Base-by-base conservation (phyloP, 2,797 vertebrate species). In the Alosa sapidissima region DNA sequence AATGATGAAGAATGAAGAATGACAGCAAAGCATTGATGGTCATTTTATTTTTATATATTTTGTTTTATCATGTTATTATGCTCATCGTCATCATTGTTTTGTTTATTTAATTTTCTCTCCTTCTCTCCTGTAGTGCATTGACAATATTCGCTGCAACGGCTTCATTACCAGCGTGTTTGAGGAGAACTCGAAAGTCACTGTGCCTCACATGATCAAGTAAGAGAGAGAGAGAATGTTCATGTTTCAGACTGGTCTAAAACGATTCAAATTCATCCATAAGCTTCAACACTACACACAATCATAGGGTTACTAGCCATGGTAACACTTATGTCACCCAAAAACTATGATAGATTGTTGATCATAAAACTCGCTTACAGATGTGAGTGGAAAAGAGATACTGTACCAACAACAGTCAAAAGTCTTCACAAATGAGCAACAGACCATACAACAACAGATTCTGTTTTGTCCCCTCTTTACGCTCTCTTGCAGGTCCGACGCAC, bases 201-300 rank as follows among this genome's bases (percentile, higher is more conserved):
- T 97, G 89, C 97, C 97, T 84, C 96, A 97, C 89, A 97, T 97
- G 96, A 97, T 97, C 91, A 97, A 96, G 96, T 97, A 94, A 96
- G 95, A 94, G 54, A 24, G 58, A 62, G 72, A 47, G 5, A 19
- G 36, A 78, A 47, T 47, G 5, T 6, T 78, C 41, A 5, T 21
- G 9, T 45, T 16, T 45, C 33, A 41, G 14, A 41, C 6, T 33
- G 16, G 13, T 14, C 36, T 1, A 16, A 75, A 4, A 33, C 28
- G 41, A 41, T 0, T 41, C 41, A 41, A 41, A 68, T 68, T 8
- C 62, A 68, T 68, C 55, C 60, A 45, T 14, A 16, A 41, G 11
- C 68, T 75, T 36, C 7, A 75, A 19, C 13, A 75, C 14, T 6
- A 3, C 5, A 45, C 68, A 41, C 33, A 75, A 16, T 1, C 11